Base-by-base conservation (phyloP, 2,888 invertebrate species). In the Sinopyrophorus schimmeli region DNA sequence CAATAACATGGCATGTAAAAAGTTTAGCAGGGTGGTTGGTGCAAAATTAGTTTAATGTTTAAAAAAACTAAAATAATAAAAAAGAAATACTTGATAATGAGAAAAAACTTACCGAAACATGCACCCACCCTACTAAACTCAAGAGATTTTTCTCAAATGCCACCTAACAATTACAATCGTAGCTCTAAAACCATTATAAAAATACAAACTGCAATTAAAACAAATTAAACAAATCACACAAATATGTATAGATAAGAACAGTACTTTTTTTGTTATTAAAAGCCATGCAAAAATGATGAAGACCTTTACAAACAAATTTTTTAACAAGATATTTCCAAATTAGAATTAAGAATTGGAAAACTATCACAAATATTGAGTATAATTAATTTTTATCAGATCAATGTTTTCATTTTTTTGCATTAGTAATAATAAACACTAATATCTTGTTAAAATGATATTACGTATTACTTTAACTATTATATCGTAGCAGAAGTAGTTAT, bases 121-220 rank as follows among this genome's bases (percentile, higher is more conserved):
- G 65, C 72, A 71, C 72, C 71, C 71, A 72, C 71, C 73, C 73
- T 73, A 73, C 71, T 70, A 73, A 73, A 70, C 68, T 61, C 60
- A 66, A 68, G 65, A 38, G 10, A 27, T 14, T 24, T 2, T 15
- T 16, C 62, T 52, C 41, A 43, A 53, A 39, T 54, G 52, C 10
- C 16, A 4, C 30, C 30, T 30, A 15, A 27, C 5, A 26, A 5
- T 10, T 12, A 12, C 4, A 27, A 1, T 12, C 11, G 6, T 27
- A 9, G n/a, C n/a, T n/a, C n/a, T 21, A 20, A 35, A 23, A 35
- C 7, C 35, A 14, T 3, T 27, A 12, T 2, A 2, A 23, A 35
- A 35, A 35, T 12, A 24, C n/a, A n/a, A n/a, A 20, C 7, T 15
- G 16, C 5, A 20, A 53, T 46, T 46, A 47, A 42, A 47, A 47